These are phyloP conservation scores for Athalia cordata DNA, from an alignment of 2,888 invertebrate species.

Conservation along the genomic window DNA sequence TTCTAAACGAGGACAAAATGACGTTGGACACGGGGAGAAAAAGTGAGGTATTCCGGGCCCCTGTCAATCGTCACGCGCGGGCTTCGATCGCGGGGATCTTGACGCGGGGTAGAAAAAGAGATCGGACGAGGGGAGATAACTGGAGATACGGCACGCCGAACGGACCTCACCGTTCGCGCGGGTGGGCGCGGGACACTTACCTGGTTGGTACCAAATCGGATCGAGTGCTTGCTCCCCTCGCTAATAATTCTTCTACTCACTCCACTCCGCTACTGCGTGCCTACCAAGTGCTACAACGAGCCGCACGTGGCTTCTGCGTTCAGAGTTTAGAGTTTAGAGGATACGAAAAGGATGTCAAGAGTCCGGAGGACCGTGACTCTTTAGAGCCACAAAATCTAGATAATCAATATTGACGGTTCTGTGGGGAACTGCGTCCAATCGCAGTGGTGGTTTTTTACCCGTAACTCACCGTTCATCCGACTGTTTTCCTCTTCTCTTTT, in stretches of 20 bases:
- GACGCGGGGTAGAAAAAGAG: neutral
- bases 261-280: neutral
- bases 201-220: constrained; percentile 37
- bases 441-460: too few relatives aligned
- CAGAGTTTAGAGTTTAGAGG: constrained; percentile 48
- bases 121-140: constrained; percentile 61
- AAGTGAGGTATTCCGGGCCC: too few relatives aligned
- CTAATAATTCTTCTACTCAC: too few relatives aligned
- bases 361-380: neutral
- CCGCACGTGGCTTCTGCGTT: constrained; percentile 62
- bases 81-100: constrained; percentile 20
- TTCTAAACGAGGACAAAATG: constrained; percentile 15
- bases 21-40: neutral
- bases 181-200: constrained; percentile 51
- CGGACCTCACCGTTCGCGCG: constrained; percentile 65
- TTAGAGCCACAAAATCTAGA: neutral
- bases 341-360: constrained; percentile 51
- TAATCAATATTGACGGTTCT: neutral
- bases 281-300: constrained; percentile 62
- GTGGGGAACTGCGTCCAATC: too few relatives aligned
- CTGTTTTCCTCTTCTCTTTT: too few relatives aligned
- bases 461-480: too few relatives aligned
- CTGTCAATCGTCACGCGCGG: neutral
- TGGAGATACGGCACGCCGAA: constrained; percentile 68
- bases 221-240: neutral